Conservation (phyloP, 2,797 vertebrate genomes). For the Ptychobarbus kaznakovi region DNA sequence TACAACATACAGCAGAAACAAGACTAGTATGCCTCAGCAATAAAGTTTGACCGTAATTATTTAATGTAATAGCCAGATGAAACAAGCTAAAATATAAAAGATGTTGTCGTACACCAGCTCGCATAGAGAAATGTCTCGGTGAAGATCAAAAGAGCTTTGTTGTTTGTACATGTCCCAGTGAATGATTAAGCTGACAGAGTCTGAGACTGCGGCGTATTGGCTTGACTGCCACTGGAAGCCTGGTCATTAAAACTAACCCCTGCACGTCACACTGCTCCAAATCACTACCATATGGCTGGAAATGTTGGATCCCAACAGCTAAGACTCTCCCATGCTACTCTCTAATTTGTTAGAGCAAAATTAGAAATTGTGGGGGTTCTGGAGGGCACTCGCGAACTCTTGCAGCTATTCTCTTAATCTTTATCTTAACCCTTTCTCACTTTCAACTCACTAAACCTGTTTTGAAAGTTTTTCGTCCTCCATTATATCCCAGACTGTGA, state of each 20-base stretch:
- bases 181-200: constrained; percentile 41
- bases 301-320: constrained; percentile 72
- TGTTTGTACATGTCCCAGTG: constrained; percentile 36
- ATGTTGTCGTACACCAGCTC: not conserved
- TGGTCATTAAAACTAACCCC: constrained; percentile 76
- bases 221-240: constrained; percentile 74
- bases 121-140: constrained; percentile 30
- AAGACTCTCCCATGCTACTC: constrained; percentile 78
- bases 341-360: constrained; percentile 86
- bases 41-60: not conserved
- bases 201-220: constrained; percentile 41
- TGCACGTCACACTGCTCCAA: constrained; percentile 75
- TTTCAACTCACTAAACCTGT: constrained; percentile 71
- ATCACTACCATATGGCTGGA: constrained; percentile 83
- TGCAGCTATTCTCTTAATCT: constrained; percentile 70
- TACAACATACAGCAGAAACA: not conserved
- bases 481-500: not conserved
- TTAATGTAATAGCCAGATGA: constrained; percentile 3
- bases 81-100: constrained; percentile 5
- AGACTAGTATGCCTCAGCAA: not conserved
- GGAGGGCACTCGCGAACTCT: constrained; percentile 59
- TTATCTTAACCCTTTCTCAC: constrained; percentile 72
- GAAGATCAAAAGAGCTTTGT: constrained; percentile 40
- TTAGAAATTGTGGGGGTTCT: constrained; percentile 80
- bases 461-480: not conserved